A percentile compares a stretch with the other conserved stretches of the same genome.
Conservation (phyloP, 2,797 vertebrate species). For the Brachyalestes nurse region DNA sequence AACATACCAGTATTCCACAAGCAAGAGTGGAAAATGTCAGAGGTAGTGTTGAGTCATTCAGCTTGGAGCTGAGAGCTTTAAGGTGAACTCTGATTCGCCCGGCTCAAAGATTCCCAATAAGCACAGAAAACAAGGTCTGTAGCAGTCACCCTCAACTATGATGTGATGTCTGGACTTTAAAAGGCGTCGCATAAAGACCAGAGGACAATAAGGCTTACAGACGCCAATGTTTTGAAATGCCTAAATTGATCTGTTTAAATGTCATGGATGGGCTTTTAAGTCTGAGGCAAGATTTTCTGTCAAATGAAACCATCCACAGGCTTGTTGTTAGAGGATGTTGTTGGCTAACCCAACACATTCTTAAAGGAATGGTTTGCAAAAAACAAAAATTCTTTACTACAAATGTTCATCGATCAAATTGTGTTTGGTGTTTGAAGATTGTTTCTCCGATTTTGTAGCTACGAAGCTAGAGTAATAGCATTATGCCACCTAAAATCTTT, state of each 20-base stretch:
- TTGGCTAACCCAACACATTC: background rate
- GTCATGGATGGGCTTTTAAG: conserved; percentile 49
- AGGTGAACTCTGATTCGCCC: conserved; percentile 44
- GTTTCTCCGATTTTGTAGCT: too few relatives aligned
- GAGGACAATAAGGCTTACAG: conserved; percentile 46
- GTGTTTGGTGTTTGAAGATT: too few relatives aligned
- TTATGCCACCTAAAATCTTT: too few relatives aligned
- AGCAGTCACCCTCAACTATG: conserved; percentile 29
- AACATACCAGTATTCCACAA: conserved; percentile 22
- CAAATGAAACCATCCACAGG: conserved; percentile 18
- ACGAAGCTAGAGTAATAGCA: too few relatives aligned
- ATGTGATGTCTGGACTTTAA: conserved; percentile 50
- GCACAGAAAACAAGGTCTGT: conserved; percentile 37
- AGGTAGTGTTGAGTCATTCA: conserved; percentile 45
- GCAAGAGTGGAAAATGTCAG: conserved; percentile 52
- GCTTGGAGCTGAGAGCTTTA: conserved; percentile 41
- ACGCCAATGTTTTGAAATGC: conserved; percentile 61
- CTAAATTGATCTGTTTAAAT: conserved; percentile 60
- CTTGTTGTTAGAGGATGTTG: conserved; percentile 4
- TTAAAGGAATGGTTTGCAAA: background rate
- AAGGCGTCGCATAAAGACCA: conserved; percentile 50
- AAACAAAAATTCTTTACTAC: too few relatives aligned
- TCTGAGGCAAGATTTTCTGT: conserved; percentile 28
- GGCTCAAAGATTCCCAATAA: conserved; percentile 46
- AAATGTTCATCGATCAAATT: too few relatives aligned